phyloP scores from a whole-genome alignment of 2,113 vertebrate species.

The Litocranius walleri region DNA sequence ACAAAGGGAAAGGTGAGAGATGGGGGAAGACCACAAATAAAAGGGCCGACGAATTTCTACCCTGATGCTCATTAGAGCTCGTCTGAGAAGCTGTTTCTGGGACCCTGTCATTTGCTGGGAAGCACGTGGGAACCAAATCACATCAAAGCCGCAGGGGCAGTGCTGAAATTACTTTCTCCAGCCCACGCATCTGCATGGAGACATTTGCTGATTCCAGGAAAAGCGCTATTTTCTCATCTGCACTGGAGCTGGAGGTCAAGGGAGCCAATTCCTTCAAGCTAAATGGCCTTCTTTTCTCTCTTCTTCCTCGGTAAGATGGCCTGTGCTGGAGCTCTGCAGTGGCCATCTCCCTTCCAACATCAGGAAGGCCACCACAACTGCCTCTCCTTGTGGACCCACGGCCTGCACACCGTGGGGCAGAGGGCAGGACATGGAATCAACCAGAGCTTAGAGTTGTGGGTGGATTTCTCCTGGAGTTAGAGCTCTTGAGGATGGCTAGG shows the following conservation, averaged over 20 bases:
- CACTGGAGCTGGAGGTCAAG: neutral
- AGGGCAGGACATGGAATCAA: neutral
- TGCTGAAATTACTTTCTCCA: neutral
- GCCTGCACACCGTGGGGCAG: neutral
- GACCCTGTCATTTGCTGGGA: neutral
- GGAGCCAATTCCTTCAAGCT: neutral
- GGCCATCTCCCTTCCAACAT: neutral
- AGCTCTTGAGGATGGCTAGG: neutral
- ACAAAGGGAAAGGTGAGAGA: neutral
- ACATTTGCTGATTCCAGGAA: neutral
- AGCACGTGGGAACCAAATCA: neutral
- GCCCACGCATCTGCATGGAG: neutral
- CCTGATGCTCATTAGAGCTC: neutral
- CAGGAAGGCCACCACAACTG: neutral
- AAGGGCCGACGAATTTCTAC: neutral
- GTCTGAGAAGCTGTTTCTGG: accelerated
- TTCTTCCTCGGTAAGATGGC: neutral
- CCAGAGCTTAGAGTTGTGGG: accelerated
- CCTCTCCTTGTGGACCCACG: neutral
- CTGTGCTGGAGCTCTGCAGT: neutral
- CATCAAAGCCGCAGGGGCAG: accelerated
- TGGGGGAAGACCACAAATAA: neutral
- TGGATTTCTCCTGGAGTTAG: neutral
- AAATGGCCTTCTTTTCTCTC: neutral
- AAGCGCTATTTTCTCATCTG: neutral